Conservation (phyloP, 2,797 vertebrate genomes). For the Parauchenoglanis punctatus region DNA sequence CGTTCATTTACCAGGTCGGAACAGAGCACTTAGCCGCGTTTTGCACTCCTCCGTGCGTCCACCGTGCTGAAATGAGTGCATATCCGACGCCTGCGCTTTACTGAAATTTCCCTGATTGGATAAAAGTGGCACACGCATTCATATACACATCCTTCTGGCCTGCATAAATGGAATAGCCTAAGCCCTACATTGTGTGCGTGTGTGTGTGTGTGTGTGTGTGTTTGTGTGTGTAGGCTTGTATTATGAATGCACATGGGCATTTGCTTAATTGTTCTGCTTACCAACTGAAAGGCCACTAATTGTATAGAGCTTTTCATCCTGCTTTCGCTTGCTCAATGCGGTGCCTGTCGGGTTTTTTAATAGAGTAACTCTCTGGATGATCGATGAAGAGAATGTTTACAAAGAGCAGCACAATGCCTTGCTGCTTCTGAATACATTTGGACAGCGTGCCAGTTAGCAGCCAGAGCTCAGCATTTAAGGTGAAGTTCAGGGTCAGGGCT, state of each 20-base stretch:
- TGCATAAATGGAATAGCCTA: constrained; percentile 43
- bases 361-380: constrained; percentile 50
- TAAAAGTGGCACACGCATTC: constrained; percentile 57
- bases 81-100: constrained; percentile 60
- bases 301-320: constrained; percentile 40
- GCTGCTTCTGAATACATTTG: constrained; percentile 28
- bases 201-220: constrained; percentile 8
- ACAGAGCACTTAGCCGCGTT: constrained; percentile 26
- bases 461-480: neutral
- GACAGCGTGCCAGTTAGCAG: neutral
- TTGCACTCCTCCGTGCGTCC: constrained; percentile 11
- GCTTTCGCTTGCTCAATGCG: constrained; percentile 30
- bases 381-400: constrained; percentile 47
- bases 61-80: constrained; percentile 57
- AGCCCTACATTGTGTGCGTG: constrained; percentile 42
- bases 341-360: constrained; percentile 49
- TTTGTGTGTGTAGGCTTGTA: constrained; percentile 16
- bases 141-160: constrained; percentile 22
- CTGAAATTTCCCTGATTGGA: constrained; percentile 67
- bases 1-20: constrained; percentile 7
- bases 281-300: constrained; percentile 41
- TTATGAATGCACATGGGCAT: constrained; percentile 46
- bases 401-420: constrained; percentile 48
- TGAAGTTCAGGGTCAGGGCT: constrained; percentile 1
- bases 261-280: constrained; percentile 46